A percentile compares a stretch with the other conserved stretches of the same genome.
Conservation (phyloP, 2,113 vertebrate species). For the Mugil cephalus region DNA sequence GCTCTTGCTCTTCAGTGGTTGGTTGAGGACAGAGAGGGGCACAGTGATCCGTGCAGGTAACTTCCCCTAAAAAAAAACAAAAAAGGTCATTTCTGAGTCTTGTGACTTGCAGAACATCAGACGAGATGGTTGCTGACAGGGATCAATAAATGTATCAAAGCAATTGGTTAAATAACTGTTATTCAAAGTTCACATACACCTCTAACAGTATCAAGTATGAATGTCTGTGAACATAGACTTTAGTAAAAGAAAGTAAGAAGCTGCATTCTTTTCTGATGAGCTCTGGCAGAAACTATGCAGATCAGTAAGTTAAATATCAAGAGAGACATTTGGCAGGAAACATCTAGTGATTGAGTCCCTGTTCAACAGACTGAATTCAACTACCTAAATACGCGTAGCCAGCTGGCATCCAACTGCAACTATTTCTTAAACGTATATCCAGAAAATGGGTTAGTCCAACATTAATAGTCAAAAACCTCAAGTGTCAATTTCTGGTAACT, state of each 20-base stretch:
- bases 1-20: constrained; percentile 95
- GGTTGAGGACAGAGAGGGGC: constrained; percentile 95
- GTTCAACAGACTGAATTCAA: background rate
- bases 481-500: background rate
- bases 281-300: constrained; percentile 10
- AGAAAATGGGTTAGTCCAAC: background rate
- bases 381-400: too few relatives aligned
- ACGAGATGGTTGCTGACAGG: too few relatives aligned
- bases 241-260: too few relatives aligned
- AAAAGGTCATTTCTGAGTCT: background rate
- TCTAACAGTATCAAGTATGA: too few relatives aligned
- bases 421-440: background rate
- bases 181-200: too few relatives aligned
- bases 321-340: background rate
- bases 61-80: constrained; percentile 87
- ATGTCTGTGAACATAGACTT: too few relatives aligned
- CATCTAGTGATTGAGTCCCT: background rate
- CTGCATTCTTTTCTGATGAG: background rate
- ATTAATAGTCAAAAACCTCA: background rate
- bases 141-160: too few relatives aligned
- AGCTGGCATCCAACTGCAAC: background rate
- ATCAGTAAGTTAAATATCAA: background rate
- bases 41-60: constrained; percentile 94
- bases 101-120: background rate
- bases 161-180: too few relatives aligned